Base-by-base conservation (phyloP, 1,140 invertebrate species). In the Alviniconcha marisindica region DNA sequence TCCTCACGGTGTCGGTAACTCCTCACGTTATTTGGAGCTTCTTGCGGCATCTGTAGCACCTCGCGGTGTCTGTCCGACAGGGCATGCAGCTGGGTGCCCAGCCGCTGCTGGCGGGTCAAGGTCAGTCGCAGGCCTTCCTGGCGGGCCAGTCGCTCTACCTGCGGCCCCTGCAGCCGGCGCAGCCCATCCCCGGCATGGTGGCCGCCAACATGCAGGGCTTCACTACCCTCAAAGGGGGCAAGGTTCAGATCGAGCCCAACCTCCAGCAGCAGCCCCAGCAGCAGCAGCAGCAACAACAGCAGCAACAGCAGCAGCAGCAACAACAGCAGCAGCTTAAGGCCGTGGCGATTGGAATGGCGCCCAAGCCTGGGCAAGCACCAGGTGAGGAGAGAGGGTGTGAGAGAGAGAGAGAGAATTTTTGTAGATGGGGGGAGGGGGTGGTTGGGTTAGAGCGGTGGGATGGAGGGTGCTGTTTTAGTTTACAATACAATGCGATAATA, bases 81-180 rank as follows among this genome's bases (percentile, higher is more conserved):
- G 87, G 86, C 33, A 88, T 90, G 48, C 89, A 88, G 83, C 85
- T 89, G 78, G 87, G 87, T 44, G 78, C 90, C 40, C 88, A 87
- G 42, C 86, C 84, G 28, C 76, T 90, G 2, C 79, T 91, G 60
- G 86, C 83, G 21, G 86, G 87, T 21, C 87, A 89, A 56, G 86
- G 87, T 38, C 89, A 91, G 79, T 88, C 90, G 51, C 90, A 86
- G 54, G 84, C 91, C 78, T 89, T 92, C 85, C 81, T 89, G 78
- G 73, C 87, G 82, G 84, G 92, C 85, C 87, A 88, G 73, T 85
- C 87, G 10, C 77, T 92, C 24, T 92, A 90, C 81, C 90, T 91
- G 51, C 86, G 91, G 56, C 81, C 89, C 73, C 82, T 89, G 7
- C 66, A 81, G 48, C 71, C 86, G 82, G 24, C 63, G 40, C 86